Base-by-base conservation (phyloP, 2,113 vertebrate genomes). In the Jaculus jaculus region DNA sequence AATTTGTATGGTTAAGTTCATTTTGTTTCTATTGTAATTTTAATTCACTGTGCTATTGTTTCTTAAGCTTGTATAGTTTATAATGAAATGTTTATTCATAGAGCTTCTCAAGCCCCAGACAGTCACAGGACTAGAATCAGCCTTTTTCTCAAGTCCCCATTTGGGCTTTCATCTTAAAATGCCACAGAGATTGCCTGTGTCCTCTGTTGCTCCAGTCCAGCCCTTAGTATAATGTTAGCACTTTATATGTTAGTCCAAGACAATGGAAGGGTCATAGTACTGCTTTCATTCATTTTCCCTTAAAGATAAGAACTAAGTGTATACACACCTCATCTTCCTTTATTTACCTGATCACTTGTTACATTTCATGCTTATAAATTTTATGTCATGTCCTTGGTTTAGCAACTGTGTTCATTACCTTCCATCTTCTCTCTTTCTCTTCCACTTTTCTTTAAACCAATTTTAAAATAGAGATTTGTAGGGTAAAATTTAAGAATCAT, bases 101-200 rank as follows among this genome's bases (percentile, higher is more conserved):
- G 58, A 54, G 32, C 74, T 69, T 88, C 23, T 78, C 61, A 82
- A 93, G 16, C 61, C 5, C 2, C 30, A 91, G 42, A n/a, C 15
- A 73, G 73, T 72, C 2, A 8, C 60, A 78, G 51, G 90, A 84
- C 18, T 81, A 28, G 69, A n/a, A 16, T 83, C 30, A 66, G 7
- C 84, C 63, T 80, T 90, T 69, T 30, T 89, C 24, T 81, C 34
- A 90, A 1, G 39, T 92, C 39, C 30, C 6, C 20, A 30, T 82
- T 92, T n/a, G 78, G 21, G n/a, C 78, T 95, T 95, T 91, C 47
- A 42, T 94, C 92, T 84, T 12, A 91, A 93, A 87, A 69, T 89
- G 20, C 18, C 39, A 4, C n/a, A 9, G 83, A 72, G 72, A n/a
- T 77, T 94, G 90, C 28, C 65, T 89, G 0, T 84, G 42, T 54